phyloP scores from a whole-genome alignment of 2,113 vertebrate genomes.

The Tiliqua scincoides region DNA sequence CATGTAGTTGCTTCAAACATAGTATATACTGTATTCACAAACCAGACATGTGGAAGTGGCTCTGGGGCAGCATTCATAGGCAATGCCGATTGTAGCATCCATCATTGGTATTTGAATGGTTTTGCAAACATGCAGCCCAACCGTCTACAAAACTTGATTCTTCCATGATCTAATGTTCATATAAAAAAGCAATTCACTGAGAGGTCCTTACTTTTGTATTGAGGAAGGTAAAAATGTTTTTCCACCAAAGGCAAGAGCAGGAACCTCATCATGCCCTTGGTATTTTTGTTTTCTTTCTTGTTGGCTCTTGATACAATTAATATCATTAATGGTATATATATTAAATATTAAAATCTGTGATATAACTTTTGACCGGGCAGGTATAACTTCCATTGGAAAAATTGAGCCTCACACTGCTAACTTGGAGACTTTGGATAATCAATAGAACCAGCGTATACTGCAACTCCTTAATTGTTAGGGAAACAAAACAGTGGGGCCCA shows the following conservation, averaged over 20 bases:
- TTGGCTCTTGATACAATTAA: neutral
- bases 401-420: neutral
- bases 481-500: neutral
- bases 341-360: neutral
- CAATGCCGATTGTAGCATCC: neutral
- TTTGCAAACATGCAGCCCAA: neutral
- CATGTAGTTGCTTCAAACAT: neutral
- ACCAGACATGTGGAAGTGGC: neutral
- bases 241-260: neutral
- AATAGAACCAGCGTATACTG: neutral
- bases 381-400: neutral
- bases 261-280: neutral
- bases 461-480: neutral
- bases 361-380: neutral
- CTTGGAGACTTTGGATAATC: neutral
- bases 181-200: neutral
- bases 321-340: constrained; percentile 9
- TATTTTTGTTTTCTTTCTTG: neutral
- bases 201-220: neutral
- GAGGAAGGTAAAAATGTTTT: neutral
- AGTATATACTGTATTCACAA: neutral
- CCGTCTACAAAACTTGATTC: neutral
- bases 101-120: neutral
- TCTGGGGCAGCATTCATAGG: neutral
- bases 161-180: neutral